phyloP scores from a whole-genome alignment of 2,113 vertebrate species.

The Colius striatus region DNA sequence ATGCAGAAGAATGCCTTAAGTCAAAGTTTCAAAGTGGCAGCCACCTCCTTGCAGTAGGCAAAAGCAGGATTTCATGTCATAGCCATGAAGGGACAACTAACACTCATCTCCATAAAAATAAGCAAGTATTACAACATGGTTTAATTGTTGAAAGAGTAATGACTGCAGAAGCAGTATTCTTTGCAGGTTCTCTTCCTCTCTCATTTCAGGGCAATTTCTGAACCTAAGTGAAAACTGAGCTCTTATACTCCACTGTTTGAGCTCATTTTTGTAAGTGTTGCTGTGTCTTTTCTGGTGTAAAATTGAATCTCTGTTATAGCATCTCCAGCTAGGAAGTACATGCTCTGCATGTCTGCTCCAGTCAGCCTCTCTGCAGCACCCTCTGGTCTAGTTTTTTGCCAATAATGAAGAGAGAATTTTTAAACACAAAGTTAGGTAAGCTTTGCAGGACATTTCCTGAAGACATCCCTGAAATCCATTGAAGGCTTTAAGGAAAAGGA shows the following conservation, averaged over 20 bases:
- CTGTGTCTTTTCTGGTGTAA: background rate
- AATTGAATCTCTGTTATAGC: background rate
- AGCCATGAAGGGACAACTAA: background rate
- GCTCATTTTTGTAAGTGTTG: background rate
- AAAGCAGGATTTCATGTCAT: background rate
- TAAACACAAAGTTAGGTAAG: background rate
- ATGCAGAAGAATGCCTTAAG: background rate
- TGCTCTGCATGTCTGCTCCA: background rate
- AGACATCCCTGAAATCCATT: background rate
- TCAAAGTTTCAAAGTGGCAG: background rate
- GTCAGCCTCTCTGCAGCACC: background rate
- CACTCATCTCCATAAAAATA: no score
- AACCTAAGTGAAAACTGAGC: background rate
- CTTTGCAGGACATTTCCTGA: background rate
- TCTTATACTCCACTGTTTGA: background rate
- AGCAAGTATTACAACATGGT: background rate
- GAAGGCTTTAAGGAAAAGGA: background rate
- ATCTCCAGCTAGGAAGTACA: background rate
- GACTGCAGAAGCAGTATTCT: background rate
- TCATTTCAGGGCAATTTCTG: background rate
- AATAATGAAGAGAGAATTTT: background rate
- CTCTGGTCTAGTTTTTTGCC: background rate
- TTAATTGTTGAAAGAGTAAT: background rate
- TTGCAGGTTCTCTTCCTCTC: background rate
- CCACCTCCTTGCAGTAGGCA: accelerated